Evolutionary conservation across 2,797 vertebrate species (phyloP).

Genomic region (Macroramphosus scolopax): DNA sequence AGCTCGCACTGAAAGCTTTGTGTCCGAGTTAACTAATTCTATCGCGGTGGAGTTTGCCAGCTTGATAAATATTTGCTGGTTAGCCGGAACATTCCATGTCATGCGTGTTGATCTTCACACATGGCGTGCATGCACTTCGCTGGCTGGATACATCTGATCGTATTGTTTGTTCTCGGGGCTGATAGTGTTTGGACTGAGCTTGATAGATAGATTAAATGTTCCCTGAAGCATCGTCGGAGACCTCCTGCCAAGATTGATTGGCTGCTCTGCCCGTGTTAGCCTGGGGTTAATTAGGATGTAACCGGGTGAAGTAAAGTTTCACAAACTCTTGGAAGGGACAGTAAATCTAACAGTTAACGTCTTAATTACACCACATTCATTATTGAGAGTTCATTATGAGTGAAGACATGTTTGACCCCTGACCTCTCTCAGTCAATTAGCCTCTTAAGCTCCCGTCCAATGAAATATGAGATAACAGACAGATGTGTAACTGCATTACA

Average conservation of each 20-base stretch:
- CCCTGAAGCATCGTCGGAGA: conserved; percentile 1
- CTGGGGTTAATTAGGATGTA: conserved; percentile 2
- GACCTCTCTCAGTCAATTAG: conserved; percentile 19
- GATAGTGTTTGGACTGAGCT: conserved; percentile 28
- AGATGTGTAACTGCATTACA: conserved; percentile 38
- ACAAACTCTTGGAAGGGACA: conserved; percentile 1
- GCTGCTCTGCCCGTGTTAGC: conserved; percentile 1
- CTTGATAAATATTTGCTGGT: conserved; percentile 50
- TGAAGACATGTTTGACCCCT: conserved; percentile 12
- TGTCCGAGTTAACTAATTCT: conserved; percentile 27
- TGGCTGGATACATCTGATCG: conserved; percentile 23
- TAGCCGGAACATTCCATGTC: conserved; percentile 29
- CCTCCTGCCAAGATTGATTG: conserved; percentile 21
- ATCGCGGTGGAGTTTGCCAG: conserved; percentile 23
- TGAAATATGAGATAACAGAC: conserved; percentile 34
- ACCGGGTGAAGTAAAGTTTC: conserved; percentile 2
- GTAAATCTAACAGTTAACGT: conserved; percentile 2
- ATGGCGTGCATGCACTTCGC: conserved; percentile 32
- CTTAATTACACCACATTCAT: conserved; percentile 12
- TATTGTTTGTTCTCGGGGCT: conserved; percentile 35
- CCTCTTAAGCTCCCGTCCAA: conserved; percentile 28
- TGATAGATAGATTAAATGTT: conserved; percentile 27
- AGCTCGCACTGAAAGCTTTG: conserved; percentile 21
- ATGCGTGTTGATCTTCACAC: conserved; percentile 41
- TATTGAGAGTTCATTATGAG: conserved; percentile 10